Conservation (phyloP, 2,113 vertebrate genomes). For the Sardina pilchardus region DNA sequence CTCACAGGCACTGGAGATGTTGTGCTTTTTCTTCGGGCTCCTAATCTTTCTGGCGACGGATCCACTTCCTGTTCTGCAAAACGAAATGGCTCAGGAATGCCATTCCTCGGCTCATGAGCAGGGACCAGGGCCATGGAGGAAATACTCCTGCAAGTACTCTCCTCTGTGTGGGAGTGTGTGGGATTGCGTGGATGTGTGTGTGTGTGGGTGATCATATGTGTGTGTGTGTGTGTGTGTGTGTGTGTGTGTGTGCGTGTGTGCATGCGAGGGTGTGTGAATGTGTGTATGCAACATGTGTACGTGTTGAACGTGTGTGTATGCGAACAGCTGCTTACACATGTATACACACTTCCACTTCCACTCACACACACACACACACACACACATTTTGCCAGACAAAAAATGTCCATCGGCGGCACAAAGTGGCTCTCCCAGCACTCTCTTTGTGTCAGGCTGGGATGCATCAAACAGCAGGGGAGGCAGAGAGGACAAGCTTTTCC, state of each 20-base stretch:
- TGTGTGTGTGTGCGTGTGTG: not conserved
- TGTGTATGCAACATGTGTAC: too few species aligned
- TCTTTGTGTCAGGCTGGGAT: slow-evolving; percentile 83
- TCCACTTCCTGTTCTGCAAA: slow-evolving; percentile 90
- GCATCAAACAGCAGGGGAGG: slow-evolving; percentile 85
- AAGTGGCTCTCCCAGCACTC: slow-evolving; percentile 1
- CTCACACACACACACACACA: slow-evolving; percentile 32
- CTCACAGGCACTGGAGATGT: slow-evolving; percentile 85
- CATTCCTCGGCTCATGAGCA: slow-evolving; percentile 91
- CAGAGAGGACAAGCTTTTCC: slow-evolving; percentile 93
- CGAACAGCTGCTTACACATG: slow-evolving; percentile 48
- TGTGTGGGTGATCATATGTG: not conserved
- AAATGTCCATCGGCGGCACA: not conserved
- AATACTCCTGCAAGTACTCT: slow-evolving; percentile 81
- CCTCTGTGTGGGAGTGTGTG: slow-evolving; percentile 56
- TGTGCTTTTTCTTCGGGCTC: slow-evolving; percentile 85
- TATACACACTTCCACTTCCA: slow-evolving; percentile 16
- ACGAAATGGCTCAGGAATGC: slow-evolving; percentile 92
- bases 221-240: not conserved
- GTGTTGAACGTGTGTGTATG: not conserved
- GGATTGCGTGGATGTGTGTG: slow-evolving; percentile 6
- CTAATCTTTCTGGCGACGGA: slow-evolving; percentile 91
- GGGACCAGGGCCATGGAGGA: slow-evolving; percentile 81
- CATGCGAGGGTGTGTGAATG: not conserved
- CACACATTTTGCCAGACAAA: slow-evolving; percentile 23